phyloP scores from a whole-genome alignment of 1,140 invertebrate genomes.

The Cardiocondyla obscurior region DNA sequence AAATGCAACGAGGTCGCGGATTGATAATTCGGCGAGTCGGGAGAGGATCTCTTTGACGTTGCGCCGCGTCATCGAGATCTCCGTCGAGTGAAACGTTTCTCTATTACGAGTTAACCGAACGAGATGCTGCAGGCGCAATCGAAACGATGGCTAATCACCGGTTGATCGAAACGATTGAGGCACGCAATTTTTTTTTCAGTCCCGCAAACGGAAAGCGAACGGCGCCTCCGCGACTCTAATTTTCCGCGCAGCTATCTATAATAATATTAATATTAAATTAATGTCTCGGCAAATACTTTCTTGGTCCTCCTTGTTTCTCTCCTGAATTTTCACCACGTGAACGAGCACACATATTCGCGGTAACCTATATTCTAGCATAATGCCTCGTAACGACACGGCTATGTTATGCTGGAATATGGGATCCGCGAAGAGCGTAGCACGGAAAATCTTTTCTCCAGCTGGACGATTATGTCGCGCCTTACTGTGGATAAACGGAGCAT shows the following conservation, averaged over 20 bases:
- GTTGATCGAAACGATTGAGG: too few species aligned
- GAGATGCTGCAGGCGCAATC: too few species aligned
- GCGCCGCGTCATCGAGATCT: neutral
- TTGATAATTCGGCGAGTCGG: slow-evolving; percentile 23
- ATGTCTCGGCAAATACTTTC: too few species aligned
- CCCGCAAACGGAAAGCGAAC: too few species aligned
- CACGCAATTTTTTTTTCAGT: too few species aligned
- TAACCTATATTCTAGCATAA: slow-evolving; percentile 75
- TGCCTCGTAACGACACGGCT: slow-evolving; percentile 65
- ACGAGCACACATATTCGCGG: slow-evolving; percentile 55
- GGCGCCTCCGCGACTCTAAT: too few species aligned
- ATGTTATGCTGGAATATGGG: slow-evolving; percentile 74
- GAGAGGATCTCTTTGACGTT: neutral
- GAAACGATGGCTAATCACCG: too few species aligned
- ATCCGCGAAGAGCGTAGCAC: slow-evolving; percentile 22
- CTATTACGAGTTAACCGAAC: neutral
- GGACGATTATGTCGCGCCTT: slow-evolving; percentile 63
- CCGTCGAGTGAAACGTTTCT: neutral
- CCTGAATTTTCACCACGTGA: neutral
- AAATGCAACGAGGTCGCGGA: neutral
- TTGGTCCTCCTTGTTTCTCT: too few species aligned
- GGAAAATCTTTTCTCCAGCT: neutral
- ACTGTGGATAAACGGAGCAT: slow-evolving; percentile 77
- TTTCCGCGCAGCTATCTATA: too few species aligned
- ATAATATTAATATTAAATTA: too few species aligned